Evolutionary conservation across 2,797 vertebrate species (phyloP), one percentile per base, ranked within the genome.

Genomic region (Calcarius lapponicus): DNA sequence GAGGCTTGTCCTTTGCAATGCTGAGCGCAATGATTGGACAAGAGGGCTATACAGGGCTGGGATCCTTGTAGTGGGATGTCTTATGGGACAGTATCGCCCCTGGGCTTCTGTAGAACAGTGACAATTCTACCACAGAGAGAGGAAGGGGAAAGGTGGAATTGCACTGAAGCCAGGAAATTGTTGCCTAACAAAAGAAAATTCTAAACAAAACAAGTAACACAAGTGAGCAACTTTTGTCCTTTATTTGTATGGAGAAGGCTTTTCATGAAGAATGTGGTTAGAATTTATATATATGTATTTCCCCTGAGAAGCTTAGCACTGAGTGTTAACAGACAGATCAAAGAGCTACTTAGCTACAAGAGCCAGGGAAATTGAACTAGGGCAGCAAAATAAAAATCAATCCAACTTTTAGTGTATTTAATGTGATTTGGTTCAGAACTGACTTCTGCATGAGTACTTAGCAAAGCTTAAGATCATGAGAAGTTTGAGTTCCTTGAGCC

Each of bases 301-400:
- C 78, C 67, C 60, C 60, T 25, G 74, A 85, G 88, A 90, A 88
- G 38, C 80, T 94, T 67, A 88, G 83, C 38, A 32, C 58, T 53
- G 53, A 60, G 74, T 43, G 61, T 80, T 87, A 93, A 89, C 51
- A 86, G 80, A 79, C 45, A 74, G 73, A 94, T 93, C 75, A 88
- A 94, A 92, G 58, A 86, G 34, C 64, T 80, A 51, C 78, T 92
- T 87, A 87, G 65, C 70, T 57, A 65, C 42, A 38, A 50, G 61
- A 96, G 64, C 71, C 71, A 74, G 50, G 38, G 71, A 96, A 92
- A 92, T 74, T 71, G 83, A 94, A 91, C 60, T 28, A 61, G 36
- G 53, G 61, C 57, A 94, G 78, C 65, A 87, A 93, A 95, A 87
- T 64, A 91, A 94, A 96, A 89, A 87, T 82, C 88, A 88, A 34